Base-by-base conservation (phyloP, 1,140 invertebrate genomes). In the Bombus waltoni region DNA sequence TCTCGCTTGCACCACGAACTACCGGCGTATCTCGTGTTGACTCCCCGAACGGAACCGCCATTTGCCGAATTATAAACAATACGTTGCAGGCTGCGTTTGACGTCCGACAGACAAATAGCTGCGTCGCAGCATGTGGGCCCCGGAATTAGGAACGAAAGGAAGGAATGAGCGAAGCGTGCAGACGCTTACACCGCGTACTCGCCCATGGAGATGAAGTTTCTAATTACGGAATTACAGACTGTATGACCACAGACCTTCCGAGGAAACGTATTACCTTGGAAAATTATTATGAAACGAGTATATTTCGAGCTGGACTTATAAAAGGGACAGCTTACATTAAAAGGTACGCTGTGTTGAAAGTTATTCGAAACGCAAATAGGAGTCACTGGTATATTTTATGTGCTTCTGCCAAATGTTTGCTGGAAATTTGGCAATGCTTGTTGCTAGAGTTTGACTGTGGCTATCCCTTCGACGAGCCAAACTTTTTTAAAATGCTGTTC, bases 51-150 rank as follows among this genome's bases (percentile, higher is more conserved):
- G 25, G 28, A 28, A 25, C 42, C 9, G 9, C 15, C 75, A 32
- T 44, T 78, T 25, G 15, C 18, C 75, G 40, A 74, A 82, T 65
- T 82, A 75, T 82, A 75, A 82, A 82, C 81, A 75, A 82, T 75
- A 38, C 47, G 65, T 53, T 38, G 57, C 57, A 66, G 25, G 25
- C 42, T 70, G 78, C 25, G 42, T 68, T 80, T 80, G 65, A 80
- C 65, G 42, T 32, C 11, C 65, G 65, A 79, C 77, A 68, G 77
- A 47, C 11, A 47, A 79, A 68, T 35, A 47, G 62, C 40, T 38
- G 42, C 10, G 65, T 42, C 11, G 62, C 28, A 35, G 62, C 25
- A 53, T 70, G 44, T 53, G 40, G 78, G 78, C 1, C 75, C 28
- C 1, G 57, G 53, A 62, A 62, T 53, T 35, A 38, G 65, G 25